These are phyloP conservation scores for Agonopterix arenella DNA, from an alignment of 2,888 invertebrate genomes.

Conservation along the genomic window DNA sequence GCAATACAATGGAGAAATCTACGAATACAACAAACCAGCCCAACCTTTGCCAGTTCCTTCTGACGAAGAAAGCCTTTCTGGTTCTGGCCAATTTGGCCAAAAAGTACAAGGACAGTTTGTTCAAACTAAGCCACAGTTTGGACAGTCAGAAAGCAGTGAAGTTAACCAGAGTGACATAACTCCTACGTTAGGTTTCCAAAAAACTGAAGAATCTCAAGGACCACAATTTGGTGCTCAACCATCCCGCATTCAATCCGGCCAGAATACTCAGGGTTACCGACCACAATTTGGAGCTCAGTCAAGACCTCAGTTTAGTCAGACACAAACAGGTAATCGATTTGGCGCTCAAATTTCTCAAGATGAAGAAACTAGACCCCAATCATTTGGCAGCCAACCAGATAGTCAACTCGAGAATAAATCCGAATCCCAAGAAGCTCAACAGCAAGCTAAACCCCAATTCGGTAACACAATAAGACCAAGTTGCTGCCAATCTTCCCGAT, in stretches of 20 bases:
- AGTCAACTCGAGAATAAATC: not conserved
- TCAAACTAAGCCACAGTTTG: conserved; percentile 10
- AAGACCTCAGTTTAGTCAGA: not conserved
- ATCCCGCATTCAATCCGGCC: conserved; percentile 15
- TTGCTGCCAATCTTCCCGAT: too few species aligned
- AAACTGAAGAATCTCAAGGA: not conserved
- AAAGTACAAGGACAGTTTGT: conserved; percentile 8
- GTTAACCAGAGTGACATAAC: conserved; percentile 9
- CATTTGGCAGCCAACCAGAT: not conserved
- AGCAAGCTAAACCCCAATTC: too few species aligned
- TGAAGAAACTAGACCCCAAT: not conserved
- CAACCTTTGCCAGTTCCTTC: conserved; percentile 25
- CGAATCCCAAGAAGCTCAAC: too few species aligned
- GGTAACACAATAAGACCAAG: too few species aligned
- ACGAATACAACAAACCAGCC: conserved; percentile 51
- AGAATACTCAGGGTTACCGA: conserved; percentile 4
- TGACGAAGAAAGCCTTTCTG: conserved; percentile 13
- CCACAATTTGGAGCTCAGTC: conserved; percentile 9
- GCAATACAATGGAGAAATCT: conserved; percentile 38
- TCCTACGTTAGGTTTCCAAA: not conserved
- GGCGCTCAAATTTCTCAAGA: not conserved
- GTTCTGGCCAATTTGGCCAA: conserved; percentile 11
- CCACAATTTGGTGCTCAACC: conserved; percentile 18
- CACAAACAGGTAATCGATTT: not conserved
- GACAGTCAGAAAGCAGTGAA: conserved; percentile 9